These are phyloP conservation scores for Notolabrus celidotus DNA, from an alignment of 2,797 vertebrate species.

Conservation along the genomic window DNA sequence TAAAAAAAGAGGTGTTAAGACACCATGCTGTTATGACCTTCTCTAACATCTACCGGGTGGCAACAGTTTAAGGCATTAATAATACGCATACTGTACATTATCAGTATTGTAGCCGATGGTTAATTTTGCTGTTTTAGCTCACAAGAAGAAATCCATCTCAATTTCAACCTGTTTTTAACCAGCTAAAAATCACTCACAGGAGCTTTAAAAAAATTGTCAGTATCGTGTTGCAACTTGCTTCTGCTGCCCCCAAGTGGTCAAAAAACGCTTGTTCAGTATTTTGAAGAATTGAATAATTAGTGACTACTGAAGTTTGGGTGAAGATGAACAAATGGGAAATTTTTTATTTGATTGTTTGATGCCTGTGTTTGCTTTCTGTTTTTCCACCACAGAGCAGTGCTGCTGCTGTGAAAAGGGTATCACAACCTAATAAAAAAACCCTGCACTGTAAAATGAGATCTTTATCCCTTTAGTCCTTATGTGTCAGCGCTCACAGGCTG, in stretches of 20 bases:
- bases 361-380: too few species aligned
- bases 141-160: neutral
- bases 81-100: neutral
- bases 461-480: slow-evolving; percentile 51
- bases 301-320: too few species aligned
- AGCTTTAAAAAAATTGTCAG: neutral
- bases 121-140: neutral
- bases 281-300: too few species aligned
- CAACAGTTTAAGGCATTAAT: neutral
- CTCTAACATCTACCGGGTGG: neutral
- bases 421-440: slow-evolving; percentile 15
- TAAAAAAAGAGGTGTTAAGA: too few species aligned
- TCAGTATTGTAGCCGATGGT: neutral
- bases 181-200: neutral
- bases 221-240: slow-evolving; percentile 8
- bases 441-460: slow-evolving; percentile 34
- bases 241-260: slow-evolving; percentile 31
- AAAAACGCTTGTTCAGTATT: too few species aligned
- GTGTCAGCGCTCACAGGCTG: slow-evolving; percentile 50
- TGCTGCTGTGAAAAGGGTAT: neutral
- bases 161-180: neutral
- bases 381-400: too few species aligned
- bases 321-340: too few species aligned
- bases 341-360: too few species aligned
- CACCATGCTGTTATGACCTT: too few species aligned